Conservation (phyloP, 2,113 vertebrate genomes). For the Hystrix cristata region DNA sequence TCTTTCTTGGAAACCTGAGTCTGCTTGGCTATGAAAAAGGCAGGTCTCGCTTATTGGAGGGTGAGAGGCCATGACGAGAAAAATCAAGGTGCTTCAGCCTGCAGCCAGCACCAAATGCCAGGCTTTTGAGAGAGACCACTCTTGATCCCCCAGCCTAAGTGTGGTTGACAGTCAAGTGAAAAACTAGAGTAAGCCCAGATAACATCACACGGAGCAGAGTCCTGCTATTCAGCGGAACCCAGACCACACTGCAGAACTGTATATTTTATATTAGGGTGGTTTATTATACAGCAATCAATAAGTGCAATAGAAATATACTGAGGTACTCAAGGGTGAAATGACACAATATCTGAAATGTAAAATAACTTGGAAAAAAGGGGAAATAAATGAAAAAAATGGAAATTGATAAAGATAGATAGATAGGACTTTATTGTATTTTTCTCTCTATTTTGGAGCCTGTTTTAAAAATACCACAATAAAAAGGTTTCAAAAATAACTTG, state of each 20-base stretch:
- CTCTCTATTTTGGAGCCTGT: background rate
- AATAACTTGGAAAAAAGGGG: background rate
- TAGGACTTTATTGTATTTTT: background rate
- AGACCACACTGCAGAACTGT: background rate
- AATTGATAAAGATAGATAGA: background rate
- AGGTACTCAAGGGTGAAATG: slow-evolving; percentile 19
- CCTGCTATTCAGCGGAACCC: background rate
- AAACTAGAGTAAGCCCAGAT: slow-evolving; percentile 11
- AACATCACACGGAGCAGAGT: background rate
- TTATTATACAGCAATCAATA: background rate
- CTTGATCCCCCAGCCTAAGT: background rate
- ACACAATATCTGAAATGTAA: background rate
- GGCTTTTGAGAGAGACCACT: background rate
- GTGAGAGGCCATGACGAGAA: background rate
- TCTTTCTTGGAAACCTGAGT: background rate
- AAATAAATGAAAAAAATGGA: background rate
- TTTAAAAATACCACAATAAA: slow-evolving; percentile 42
- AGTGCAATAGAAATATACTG: background rate
- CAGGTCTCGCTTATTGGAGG: background rate
- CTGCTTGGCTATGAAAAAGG: background rate
- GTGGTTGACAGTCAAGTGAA: slow-evolving; percentile 33
- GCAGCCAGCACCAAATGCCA: slow-evolving; percentile 15
- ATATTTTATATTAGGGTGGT: background rate
- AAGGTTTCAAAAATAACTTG: slow-evolving; percentile 11
- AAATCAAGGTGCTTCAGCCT: background rate